Evolutionary conservation across 2,888 invertebrate species (phyloP).

Genomic region (Acrocyrtus sp.): DNA sequence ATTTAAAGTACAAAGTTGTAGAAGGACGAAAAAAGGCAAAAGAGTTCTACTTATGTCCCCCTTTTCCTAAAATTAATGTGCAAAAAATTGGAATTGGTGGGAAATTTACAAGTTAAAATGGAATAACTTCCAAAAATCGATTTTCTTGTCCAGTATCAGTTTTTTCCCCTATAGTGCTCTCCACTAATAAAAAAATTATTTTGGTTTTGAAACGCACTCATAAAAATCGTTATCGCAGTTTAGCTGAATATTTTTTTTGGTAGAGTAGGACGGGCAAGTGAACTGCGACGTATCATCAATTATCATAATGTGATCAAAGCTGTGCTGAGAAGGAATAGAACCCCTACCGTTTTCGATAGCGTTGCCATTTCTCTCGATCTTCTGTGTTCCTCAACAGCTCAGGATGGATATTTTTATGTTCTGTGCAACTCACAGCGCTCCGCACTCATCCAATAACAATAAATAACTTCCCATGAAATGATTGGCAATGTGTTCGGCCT

Average conservation of each 20-base stretch:
- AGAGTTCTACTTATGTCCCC: too few species aligned
- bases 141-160: background rate
- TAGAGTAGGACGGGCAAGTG: background rate
- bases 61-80: too few species aligned
- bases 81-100: too few species aligned
- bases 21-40: too few species aligned
- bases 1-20: too few species aligned
- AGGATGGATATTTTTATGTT: conserved; percentile 3
- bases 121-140: background rate
- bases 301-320: conserved; percentile 50
- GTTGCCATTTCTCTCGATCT: conserved; percentile 1
- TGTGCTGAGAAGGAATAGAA: conserved; percentile 40
- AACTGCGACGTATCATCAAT: conserved; percentile 34
- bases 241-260: background rate
- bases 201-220: background rate
- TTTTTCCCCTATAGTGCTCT: background rate
- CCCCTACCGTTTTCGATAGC: conserved; percentile 45
- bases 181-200: background rate
- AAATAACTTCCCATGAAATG: background rate
- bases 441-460: background rate
- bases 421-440: background rate
- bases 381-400: background rate
- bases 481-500: conserved; percentile 25
- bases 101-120: too few species aligned
- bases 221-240: too few species aligned